Percentiles rank a stretch among this genome's conserved stretches.
Conservation (phyloP, 2,888 invertebrate genomes). For the Myopa testacea region DNA sequence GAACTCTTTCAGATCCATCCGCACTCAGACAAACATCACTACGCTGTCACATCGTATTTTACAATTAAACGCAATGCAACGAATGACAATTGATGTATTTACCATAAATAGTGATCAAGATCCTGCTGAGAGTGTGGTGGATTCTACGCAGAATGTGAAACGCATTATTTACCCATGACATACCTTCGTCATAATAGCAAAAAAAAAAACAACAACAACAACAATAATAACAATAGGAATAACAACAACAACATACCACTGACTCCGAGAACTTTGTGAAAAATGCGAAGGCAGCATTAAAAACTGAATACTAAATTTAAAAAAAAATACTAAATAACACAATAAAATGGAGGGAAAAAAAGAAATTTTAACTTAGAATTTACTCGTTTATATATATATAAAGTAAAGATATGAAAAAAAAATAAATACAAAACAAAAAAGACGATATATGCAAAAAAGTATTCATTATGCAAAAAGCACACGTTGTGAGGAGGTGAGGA, state of each 20-base stretch:
- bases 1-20: too few species aligned
- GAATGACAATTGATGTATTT: constrained; percentile 35
- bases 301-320: background rate
- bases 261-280: background rate
- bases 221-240: background rate
- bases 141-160: background rate
- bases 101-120: constrained; percentile 34
- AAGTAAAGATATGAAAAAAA: background rate
- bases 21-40: background rate
- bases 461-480: constrained; percentile 25
- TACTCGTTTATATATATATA: background rate
- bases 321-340: background rate
- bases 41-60: background rate
- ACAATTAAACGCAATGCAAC: constrained; percentile 26
- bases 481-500: background rate
- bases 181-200: background rate
- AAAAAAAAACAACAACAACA: background rate
- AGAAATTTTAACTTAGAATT: background rate
- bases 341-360: background rate
- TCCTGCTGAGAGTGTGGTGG: background rate
- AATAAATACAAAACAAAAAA: constrained; percentile 5
- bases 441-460: constrained; percentile 18
- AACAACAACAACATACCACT: background rate
- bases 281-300: background rate
- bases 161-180: constrained; percentile 2